Percentiles rank a stretch among this genome's conserved stretches.
These are phyloP conservation scores for Parapsyche elsis DNA, from an alignment of 1,140 invertebrate genomes.

Conservation along the genomic window DNA sequence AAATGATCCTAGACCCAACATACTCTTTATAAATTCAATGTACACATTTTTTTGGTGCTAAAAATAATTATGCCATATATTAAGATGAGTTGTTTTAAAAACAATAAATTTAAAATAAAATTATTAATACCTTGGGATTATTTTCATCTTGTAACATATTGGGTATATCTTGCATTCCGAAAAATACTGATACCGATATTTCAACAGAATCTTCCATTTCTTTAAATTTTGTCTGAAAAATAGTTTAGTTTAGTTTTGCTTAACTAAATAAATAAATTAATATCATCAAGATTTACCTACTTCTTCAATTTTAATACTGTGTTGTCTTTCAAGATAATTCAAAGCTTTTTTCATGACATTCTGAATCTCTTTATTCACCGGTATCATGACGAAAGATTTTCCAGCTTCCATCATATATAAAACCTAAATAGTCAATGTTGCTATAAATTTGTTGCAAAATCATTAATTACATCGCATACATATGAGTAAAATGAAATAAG, in stretches of 20 bases:
- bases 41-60: constrained; percentile 62
- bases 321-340: constrained; percentile 59
- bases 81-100: no score
- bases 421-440: constrained; percentile 58
- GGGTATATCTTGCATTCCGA: constrained; percentile 67
- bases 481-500: constrained; percentile 41
- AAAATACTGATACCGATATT: constrained; percentile 66
- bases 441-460: no score
- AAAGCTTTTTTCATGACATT: constrained; percentile 64
- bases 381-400: constrained; percentile 63
- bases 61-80: constrained; percentile 39
- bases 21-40: constrained; percentile 63
- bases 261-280: constrained; percentile 14
- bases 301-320: constrained; percentile 58
- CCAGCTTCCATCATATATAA: constrained; percentile 74
- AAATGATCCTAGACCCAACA: constrained; percentile 62
- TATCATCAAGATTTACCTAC: constrained; percentile 56
- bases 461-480: background rate
- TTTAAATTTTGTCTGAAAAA: constrained; percentile 63
- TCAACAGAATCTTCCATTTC: constrained; percentile 67
- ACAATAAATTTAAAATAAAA: background rate
- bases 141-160: constrained; percentile 65
- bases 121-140: constrained; percentile 64
- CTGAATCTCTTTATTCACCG: constrained; percentile 67
- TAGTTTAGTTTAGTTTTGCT: background rate